These are phyloP conservation scores for Aulostomus chinensis DNA, from an alignment of 2,797 vertebrate species.

Conservation along the genomic window DNA sequence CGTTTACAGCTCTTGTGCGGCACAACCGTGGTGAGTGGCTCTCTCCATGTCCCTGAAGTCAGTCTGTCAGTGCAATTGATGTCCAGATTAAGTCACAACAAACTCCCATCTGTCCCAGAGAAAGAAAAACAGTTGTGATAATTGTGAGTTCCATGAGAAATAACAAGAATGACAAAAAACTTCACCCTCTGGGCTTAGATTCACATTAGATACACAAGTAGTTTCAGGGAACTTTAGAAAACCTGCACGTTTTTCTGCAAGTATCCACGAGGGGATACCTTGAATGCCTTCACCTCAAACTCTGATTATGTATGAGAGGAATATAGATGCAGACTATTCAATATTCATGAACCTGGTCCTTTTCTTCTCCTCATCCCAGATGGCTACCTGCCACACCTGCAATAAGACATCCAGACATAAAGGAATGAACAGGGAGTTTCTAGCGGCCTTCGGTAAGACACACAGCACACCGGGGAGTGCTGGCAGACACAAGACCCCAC, in stretches of 20 bases:
- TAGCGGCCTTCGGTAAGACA: conserved; percentile 60
- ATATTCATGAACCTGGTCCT: conserved; percentile 36
- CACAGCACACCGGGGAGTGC: conserved; percentile 70
- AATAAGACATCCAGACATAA: conserved; percentile 83
- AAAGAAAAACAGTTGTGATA: conserved; percentile 3
- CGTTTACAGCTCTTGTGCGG: conserved; percentile 13
- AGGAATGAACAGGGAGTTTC: conserved; percentile 84
- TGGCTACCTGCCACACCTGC: conserved; percentile 92
- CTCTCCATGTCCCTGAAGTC: conserved; percentile 10
- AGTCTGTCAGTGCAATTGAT: conserved; percentile 3
- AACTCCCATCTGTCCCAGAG: conserved; percentile 10
- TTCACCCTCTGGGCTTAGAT: conserved; percentile 1
- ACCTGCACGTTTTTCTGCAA: not conserved
- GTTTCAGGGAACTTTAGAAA: conserved; percentile 1
- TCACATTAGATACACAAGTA: not conserved
- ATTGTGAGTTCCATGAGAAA: not conserved
- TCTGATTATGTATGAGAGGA: conserved; percentile 17
- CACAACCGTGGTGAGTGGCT: not conserved
- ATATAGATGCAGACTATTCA: conserved; percentile 25
- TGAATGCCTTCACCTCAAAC: conserved; percentile 24
- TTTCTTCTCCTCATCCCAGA: conserved; percentile 70
- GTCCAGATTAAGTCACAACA: conserved; percentile 15
- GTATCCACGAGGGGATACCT: not conserved
- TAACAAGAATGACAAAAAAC: too few relatives aligned
- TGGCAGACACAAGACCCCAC: conserved; percentile 68